A percentile compares a stretch with the other conserved stretches of the same genome.
phyloP scores from a whole-genome alignment of 2,888 invertebrate species.

The Oscheius sp. region DNA sequence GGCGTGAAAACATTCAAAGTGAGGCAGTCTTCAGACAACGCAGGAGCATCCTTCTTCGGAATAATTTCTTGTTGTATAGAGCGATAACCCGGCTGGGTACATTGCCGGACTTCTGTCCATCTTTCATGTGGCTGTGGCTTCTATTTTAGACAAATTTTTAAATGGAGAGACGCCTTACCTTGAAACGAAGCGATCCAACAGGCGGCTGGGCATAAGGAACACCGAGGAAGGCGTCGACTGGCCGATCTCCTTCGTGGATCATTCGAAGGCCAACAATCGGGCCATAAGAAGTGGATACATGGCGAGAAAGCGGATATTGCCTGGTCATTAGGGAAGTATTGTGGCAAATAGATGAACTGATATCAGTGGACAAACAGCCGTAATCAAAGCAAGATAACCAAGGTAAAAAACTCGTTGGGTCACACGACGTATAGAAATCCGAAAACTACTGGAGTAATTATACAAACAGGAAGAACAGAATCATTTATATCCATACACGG shows the following conservation, averaged over 20 bases:
- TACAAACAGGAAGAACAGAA: no score
- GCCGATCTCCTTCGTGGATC: conserved; percentile 52
- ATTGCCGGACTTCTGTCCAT: conserved; percentile 50
- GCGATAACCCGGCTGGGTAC: conserved; percentile 46
- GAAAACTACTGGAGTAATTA: no score
- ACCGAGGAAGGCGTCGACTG: conserved; percentile 58
- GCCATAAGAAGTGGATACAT: conserved; percentile 47
- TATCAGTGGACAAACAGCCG: no score
- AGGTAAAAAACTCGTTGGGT: no score
- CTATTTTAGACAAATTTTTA: conserved; percentile 27
- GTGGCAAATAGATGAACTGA: no score
- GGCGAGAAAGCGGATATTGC: background rate
- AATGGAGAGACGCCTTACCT: conserved; percentile 28
- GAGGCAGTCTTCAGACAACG: conserved; percentile 48
- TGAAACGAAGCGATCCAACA: conserved; percentile 51
- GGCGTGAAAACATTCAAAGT: conserved; percentile 59
- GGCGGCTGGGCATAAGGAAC: conserved; percentile 60
- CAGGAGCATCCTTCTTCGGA: background rate
- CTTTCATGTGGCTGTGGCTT: conserved; percentile 46
- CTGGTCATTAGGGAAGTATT: no score
- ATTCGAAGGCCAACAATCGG: conserved; percentile 54
- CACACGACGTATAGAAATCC: no score
- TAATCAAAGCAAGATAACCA: no score
- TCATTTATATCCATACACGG: no score
- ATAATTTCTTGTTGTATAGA: conserved; percentile 44